Evolutionary conservation across 2,113 vertebrate genomes (phyloP).

Genomic region (Lontra canadensis): DNA sequence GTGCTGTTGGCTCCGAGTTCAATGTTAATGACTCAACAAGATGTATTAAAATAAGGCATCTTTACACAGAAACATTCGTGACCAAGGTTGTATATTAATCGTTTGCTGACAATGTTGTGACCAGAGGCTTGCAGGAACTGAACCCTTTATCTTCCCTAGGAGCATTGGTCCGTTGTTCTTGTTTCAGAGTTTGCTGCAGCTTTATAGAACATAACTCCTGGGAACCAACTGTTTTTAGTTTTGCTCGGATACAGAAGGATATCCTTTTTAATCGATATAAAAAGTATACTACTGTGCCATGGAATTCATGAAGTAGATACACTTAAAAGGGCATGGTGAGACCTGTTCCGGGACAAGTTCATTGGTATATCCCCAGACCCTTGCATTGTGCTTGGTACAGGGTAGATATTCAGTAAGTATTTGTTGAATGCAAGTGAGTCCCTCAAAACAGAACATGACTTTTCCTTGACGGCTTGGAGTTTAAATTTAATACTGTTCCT

Average conservation of each 20-base stretch:
- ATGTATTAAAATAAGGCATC: not conserved
- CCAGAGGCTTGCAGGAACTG: not conserved
- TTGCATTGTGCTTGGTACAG: not conserved
- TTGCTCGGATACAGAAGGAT: not conserved
- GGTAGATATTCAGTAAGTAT: not conserved
- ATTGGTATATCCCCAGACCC: not conserved
- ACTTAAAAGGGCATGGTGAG: not conserved
- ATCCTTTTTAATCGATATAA: not conserved
- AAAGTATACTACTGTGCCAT: not conserved
- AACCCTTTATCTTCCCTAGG: slow-evolving; percentile 20
- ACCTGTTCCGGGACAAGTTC: not conserved
- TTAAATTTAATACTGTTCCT: not conserved
- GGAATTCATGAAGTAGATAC: not conserved
- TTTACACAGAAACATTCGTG: not conserved
- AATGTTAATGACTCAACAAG: not conserved
- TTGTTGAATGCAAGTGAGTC: not conserved
- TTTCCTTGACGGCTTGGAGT: not conserved
- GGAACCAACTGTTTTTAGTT: not conserved
- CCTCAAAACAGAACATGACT: not conserved
- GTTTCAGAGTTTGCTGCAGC: not conserved
- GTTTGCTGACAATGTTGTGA: slow-evolving; percentile 2
- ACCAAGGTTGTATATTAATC: not conserved
- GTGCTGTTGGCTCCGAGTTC: not conserved
- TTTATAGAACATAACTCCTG: not conserved
- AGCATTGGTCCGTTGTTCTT: not conserved